Evolutionary conservation across 2,888 invertebrate species (phyloP), one percentile per base, ranked within the genome.

Genomic region (Pyrochroa serraticornis): DNA sequence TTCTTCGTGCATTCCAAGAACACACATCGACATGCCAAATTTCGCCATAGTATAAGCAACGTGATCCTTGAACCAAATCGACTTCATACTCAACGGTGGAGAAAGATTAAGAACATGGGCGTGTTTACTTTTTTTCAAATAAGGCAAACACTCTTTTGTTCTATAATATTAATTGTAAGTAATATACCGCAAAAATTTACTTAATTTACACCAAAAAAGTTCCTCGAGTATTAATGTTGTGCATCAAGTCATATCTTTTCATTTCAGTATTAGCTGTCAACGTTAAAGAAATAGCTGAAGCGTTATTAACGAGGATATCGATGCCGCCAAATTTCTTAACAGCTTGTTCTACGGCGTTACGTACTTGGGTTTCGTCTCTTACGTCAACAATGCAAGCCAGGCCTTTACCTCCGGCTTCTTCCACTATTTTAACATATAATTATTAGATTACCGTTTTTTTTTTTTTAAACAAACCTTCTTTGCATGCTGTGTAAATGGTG

Each of bases 21-120:
- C 96, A 78, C 97, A 97, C 94, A 98, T 93, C 0, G 96, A 96
- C 97, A 97, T 97, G 13, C 97, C 97, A 77, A 95, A 98, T 77
- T 98, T 98, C 1, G 97, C 95, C 89, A 97, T 97, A 0, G 97
- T 97, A 79, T 98, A 98, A 0, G 96, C 97, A 41, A 95, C 91
- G 79, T 97, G 92, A 64, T 90, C 84, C 45, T 87, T 85, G 77
- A 97, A 96, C 98, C 97, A 98, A 67, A 86, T 82, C 0, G 94
- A 87, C 67, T 87, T 85, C 89, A 98, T 85, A 76, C 90, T 93
- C 10, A 98, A 82, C 0, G 98, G 97, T 1, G 98, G 98, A 13
- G 96, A 95, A 44, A 98, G 82, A 78, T 97, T 98, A 9, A 98
- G 82, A 66, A 98, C 95, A 75, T 97, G 97, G 0, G 95, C 92